Evolutionary conservation across 37 sponge, comb jelly and placozoan genomes (phyloP).

Genomic region (Petrosia ficiformis): DNA sequence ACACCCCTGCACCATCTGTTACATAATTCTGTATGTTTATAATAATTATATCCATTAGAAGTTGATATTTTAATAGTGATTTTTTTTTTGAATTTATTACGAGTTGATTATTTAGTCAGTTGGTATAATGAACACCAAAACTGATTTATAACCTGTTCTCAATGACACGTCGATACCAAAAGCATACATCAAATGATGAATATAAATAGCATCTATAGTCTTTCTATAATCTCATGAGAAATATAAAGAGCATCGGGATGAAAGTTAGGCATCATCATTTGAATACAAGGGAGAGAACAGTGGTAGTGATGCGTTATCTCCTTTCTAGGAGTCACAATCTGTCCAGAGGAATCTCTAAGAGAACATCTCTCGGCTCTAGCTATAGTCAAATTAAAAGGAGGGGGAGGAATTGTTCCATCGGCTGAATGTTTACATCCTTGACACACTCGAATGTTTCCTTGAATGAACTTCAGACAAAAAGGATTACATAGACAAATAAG

Average conservation of each 20-base stretch:
- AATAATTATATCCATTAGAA: no score
- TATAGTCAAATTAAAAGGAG: not conserved
- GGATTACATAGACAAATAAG: not conserved
- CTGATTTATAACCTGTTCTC: no score
- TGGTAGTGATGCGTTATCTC: not conserved
- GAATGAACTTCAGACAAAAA: not conserved
- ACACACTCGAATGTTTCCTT: slow-evolving; percentile 28
- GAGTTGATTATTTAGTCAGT: no score
- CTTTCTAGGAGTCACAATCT: not conserved
- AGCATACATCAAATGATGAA: no score
- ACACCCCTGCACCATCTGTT: no score
- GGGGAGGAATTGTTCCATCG: slow-evolving; percentile 7
- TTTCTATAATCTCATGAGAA: not conserved
- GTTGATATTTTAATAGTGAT: no score
- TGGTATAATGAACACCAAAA: no score
- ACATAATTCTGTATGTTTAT: no score
- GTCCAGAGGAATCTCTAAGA: not conserved
- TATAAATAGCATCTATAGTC: no score
- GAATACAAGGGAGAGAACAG: not conserved
- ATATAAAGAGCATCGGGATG: not conserved
- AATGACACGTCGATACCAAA: no score
- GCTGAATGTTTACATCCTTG: slow-evolving; percentile 22
- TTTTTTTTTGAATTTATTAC: no score
- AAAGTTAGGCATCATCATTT: not conserved
- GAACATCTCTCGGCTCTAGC: not conserved